phyloP scores from a whole-genome alignment of 2,888 invertebrate genomes.

The Cecidostiba fungosa region DNA sequence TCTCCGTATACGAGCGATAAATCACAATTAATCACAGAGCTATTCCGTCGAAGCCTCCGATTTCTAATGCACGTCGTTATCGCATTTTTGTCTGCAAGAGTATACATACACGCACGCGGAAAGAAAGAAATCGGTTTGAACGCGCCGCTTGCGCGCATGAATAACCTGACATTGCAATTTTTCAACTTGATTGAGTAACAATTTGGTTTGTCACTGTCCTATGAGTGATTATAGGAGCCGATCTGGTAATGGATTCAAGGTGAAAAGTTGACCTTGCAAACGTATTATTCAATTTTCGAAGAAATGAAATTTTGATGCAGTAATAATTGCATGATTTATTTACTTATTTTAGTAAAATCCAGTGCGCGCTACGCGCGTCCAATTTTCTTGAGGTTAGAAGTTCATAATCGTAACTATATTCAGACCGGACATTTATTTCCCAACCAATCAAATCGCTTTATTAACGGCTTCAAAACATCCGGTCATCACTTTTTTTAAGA shows the following conservation, averaged over 20 bases:
- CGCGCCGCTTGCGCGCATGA: neutral
- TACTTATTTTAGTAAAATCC: neutral
- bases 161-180: neutral
- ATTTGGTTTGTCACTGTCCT: neutral
- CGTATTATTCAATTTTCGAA: neutral
- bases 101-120: neutral
- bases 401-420: no score
- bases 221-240: neutral
- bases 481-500: no score
- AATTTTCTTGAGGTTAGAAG: no score
- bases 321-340: neutral
- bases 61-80: slow-evolving; percentile 30
- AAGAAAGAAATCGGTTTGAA: neutral
- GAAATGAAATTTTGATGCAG: neutral
- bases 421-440: no score
- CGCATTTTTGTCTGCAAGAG: neutral
- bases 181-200: neutral
- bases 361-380: no score
- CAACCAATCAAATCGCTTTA: no score
- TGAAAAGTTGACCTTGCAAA: neutral
- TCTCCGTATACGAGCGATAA: neutral
- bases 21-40: slow-evolving; percentile 1
- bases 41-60: neutral
- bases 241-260: neutral
- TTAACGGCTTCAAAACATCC: no score